Conservation (phyloP, 2,113 vertebrate genomes). For the Guaruba guarouba region DNA sequence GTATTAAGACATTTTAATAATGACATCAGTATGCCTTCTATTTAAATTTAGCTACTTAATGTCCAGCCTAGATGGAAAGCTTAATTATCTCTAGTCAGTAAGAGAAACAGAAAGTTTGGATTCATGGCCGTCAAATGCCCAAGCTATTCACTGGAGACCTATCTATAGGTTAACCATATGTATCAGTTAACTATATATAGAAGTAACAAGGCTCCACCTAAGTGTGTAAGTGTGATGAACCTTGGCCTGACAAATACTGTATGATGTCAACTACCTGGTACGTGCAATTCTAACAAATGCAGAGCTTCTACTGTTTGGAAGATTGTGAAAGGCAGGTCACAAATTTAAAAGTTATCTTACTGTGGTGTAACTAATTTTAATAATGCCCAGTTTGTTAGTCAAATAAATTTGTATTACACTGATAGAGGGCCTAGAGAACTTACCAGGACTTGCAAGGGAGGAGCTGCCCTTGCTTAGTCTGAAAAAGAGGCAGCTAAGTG, state of each 20-base stretch:
- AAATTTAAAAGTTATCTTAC: neutral
- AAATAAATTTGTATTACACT: neutral
- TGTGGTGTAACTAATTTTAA: neutral
- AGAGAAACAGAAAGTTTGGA: neutral
- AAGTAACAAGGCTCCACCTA: neutral
- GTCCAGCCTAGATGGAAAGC: neutral
- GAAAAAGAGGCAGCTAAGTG: neutral
- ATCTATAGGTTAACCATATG: neutral
- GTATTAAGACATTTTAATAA: neutral
- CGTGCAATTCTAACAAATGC: neutral
- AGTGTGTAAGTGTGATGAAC: neutral
- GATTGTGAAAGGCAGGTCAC: neutral
- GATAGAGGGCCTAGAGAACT: neutral
- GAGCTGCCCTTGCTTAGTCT: neutral
- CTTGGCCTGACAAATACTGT: neutral
- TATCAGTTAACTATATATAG: neutral
- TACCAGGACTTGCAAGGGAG: neutral
- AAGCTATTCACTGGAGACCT: neutral
- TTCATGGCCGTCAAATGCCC: neutral
- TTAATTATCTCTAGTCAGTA: neutral
- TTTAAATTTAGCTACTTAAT: neutral
- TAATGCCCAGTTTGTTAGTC: neutral
- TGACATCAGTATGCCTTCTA: neutral
- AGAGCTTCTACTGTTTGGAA: neutral
- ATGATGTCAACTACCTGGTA: neutral